Evolutionary conservation across 2,113 vertebrate genomes (phyloP).

Genomic region (Poicephalus gulielmi): DNA sequence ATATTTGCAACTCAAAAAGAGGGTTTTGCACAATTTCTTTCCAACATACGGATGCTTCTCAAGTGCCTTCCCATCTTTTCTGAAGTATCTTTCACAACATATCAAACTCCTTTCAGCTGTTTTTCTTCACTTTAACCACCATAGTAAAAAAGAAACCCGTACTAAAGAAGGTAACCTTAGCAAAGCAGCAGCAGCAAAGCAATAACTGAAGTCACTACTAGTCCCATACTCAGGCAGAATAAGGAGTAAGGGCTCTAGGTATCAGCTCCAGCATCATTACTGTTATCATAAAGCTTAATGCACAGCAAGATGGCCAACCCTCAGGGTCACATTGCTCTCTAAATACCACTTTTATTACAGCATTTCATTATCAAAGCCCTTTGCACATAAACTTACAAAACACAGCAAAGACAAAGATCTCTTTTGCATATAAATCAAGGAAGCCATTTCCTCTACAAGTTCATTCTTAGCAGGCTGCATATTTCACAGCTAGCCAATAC

Average conservation of each 20-base stretch:
- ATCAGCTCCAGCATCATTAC: neutral
- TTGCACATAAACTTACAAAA: conserved; percentile 20
- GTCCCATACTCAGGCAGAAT: neutral
- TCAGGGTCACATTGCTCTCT: conserved; percentile 2
- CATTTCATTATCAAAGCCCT: conserved; percentile 66
- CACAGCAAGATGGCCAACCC: conserved; percentile 28
- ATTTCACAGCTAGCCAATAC: neutral
- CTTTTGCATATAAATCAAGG: conserved; percentile 31
- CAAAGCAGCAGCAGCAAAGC: conserved; percentile 59
- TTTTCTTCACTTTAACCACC: neutral
- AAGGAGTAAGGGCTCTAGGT: neutral
- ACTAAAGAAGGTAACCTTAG: neutral
- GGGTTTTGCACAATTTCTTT: neutral
- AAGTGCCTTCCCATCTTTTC: conserved; percentile 5
- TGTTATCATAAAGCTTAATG: conserved; percentile 19
- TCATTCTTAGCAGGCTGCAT: neutral
- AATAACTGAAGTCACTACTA: neutral
- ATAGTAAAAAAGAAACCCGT: neutral
- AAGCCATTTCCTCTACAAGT: neutral
- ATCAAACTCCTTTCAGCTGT: neutral
- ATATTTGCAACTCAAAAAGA: neutral
- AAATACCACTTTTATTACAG: conserved; percentile 39
- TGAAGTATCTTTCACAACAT: neutral
- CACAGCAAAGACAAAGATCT: neutral
- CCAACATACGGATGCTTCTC: neutral